Evolutionary conservation across 2,888 invertebrate species (phyloP).

Genomic region (Epirrhoe alternata): DNA sequence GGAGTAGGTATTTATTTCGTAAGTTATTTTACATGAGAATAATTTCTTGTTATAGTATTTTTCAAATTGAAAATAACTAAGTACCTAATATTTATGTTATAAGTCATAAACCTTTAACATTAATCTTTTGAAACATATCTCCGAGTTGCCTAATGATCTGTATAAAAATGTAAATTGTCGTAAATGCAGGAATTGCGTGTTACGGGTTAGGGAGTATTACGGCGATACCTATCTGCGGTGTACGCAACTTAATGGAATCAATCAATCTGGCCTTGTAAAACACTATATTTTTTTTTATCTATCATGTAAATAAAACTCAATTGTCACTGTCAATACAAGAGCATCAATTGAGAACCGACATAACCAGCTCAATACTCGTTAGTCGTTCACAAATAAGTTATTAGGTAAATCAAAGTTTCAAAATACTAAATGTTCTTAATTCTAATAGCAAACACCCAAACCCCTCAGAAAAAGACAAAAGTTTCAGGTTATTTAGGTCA

Average conservation of each 20-base stretch:
- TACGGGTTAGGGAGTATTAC: constrained; percentile 35
- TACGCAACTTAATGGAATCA: constrained; percentile 74
- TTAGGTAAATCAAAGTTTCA: too few relatives aligned
- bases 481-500: background rate
- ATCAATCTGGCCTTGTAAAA: constrained; percentile 59
- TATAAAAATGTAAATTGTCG: constrained; percentile 52
- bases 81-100: constrained; percentile 2
- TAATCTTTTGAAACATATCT: constrained; percentile 33
- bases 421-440: background rate
- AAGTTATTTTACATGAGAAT: background rate
- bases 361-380: too few relatives aligned
- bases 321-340: too few relatives aligned
- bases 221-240: constrained; percentile 56
- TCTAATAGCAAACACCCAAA: background rate
- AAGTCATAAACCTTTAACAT: constrained; percentile 18
- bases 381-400: too few relatives aligned
- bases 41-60: background rate
- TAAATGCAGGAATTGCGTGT: constrained; percentile 63
- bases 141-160: constrained; percentile 40
- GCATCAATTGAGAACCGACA: too few relatives aligned
- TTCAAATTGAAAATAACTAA: background rate
- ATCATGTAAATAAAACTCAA: too few relatives aligned
- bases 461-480: background rate
- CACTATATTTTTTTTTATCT: too few relatives aligned
- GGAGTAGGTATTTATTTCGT: too few relatives aligned